Conservation (phyloP, 2,113 vertebrate species). For the Brachyistius frenatus region DNA sequence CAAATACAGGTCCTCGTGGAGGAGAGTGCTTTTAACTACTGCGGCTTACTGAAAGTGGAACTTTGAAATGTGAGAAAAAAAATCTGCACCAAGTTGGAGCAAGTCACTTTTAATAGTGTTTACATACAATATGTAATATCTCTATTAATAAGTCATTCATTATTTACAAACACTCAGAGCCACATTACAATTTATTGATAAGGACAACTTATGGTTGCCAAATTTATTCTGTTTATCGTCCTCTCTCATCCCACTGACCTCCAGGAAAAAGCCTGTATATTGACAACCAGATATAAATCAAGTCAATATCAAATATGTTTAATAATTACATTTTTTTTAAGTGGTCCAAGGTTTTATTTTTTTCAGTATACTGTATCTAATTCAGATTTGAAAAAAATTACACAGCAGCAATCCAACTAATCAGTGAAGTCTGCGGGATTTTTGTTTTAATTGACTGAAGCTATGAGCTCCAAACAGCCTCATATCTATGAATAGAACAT, state of each 20-base stretch:
- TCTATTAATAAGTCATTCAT: slow-evolving; percentile 2
- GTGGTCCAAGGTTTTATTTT: no score
- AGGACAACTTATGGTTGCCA: background rate
- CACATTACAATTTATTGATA: background rate
- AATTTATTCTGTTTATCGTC: no score
- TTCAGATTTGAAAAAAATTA: no score
- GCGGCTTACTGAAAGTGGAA: slow-evolving; percentile 9
- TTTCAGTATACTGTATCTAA: no score
- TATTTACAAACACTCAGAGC: background rate
- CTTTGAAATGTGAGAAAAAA: slow-evolving; percentile 9
- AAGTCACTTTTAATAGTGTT: background rate
- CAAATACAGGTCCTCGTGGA: slow-evolving; percentile 27
- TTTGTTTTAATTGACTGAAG: no score
- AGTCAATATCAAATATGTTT: no score
- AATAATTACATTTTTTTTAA: no score
- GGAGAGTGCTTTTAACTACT: slow-evolving; percentile 17
- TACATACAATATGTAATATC: background rate
- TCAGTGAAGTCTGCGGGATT: background rate
- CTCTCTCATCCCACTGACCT: background rate
- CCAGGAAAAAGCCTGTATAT: background rate
- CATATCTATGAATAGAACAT: background rate
- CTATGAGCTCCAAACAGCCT: slow-evolving; percentile 3
- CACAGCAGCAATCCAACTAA: background rate
- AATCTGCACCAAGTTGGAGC: background rate
- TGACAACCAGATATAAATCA: no score